Base-by-base conservation (phyloP, 2,888 invertebrate species). In the Noctua fimbriata region DNA sequence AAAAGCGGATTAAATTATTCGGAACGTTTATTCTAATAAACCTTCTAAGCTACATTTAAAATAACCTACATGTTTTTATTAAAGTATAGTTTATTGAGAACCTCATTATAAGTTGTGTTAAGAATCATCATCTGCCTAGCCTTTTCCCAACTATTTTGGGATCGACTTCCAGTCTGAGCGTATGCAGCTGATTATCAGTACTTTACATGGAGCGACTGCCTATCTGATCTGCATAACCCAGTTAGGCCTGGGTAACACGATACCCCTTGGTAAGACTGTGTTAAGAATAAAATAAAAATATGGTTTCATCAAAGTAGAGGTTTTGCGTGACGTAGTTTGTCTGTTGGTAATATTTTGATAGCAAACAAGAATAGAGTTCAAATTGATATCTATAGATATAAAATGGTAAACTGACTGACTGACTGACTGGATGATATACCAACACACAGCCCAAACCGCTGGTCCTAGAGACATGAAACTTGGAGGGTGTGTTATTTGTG, bases 1-100 rank as follows among this genome's bases (percentile, higher is more conserved):
- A 85, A 81, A 87, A 87, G 79, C 78, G 73, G 75, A 87, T 88
- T 82, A 79, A 73, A 88, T 82, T 79, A 83, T 87, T 70, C 60
- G 55, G 44, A 76, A 74, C 73, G 73, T 82, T 85, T 71, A 69
- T 41, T 73, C 9, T 44, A 72, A 77, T 69, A 70, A 60, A 82
- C 66, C 28, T 81, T 24, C 18, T 18, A 21, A 66, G 36, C 44
- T 44, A 44, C 66, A 55, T 67, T 69, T 49, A 47, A 65, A 41
- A 69, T 44, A 67, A 16, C 10, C 21, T 32, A 14, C 28, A 47
- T 47, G 6, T 5, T 55, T 65, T 65, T 24, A 65, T 65, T 7
- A 36, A 41, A 32, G 1, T 28, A n/a, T 9, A 9, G 6, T 2
- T 16, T 47, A 67, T 44, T 36, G 1, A 66, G 36, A 58, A 16